Evolutionary conservation across 2,888 invertebrate genomes (phyloP).

Genomic region (Teleogryllus oceanicus): DNA sequence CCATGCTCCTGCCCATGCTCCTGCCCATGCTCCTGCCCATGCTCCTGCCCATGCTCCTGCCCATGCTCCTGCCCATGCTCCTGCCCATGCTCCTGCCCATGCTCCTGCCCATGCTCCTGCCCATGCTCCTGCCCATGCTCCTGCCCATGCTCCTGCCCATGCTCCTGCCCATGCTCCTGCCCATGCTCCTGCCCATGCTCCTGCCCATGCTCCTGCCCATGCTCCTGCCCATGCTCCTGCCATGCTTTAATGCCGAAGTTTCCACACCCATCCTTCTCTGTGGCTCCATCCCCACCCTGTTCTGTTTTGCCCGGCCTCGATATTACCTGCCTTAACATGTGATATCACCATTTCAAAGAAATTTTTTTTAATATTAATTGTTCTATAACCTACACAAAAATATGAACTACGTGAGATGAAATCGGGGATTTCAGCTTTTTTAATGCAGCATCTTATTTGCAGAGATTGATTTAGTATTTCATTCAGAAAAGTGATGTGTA

Average conservation of each 20-base stretch:
- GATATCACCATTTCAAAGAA: background rate
- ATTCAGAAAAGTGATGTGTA: too few species aligned
- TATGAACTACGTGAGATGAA: too few species aligned
- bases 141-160: background rate
- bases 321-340: background rate
- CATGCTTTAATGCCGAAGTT: background rate
- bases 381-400: too few species aligned
- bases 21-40: fast-evolving
- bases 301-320: background rate
- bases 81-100: background rate
- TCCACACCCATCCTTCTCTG: background rate
- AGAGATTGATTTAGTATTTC: too few species aligned
- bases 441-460: too few species aligned
- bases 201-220: background rate
- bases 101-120: background rate
- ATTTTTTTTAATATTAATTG: too few species aligned
- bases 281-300: background rate
- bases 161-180: background rate
- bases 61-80: background rate
- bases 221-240: background rate
- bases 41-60: too few species aligned
- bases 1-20: too few species aligned
- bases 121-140: background rate
- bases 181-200: background rate
- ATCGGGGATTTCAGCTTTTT: too few species aligned